A percentile compares a stretch with the other conserved stretches of the same genome.
Evolutionary conservation across 2,113 vertebrate genomes (phyloP).

Genomic region (Monopterus albus): DNA sequence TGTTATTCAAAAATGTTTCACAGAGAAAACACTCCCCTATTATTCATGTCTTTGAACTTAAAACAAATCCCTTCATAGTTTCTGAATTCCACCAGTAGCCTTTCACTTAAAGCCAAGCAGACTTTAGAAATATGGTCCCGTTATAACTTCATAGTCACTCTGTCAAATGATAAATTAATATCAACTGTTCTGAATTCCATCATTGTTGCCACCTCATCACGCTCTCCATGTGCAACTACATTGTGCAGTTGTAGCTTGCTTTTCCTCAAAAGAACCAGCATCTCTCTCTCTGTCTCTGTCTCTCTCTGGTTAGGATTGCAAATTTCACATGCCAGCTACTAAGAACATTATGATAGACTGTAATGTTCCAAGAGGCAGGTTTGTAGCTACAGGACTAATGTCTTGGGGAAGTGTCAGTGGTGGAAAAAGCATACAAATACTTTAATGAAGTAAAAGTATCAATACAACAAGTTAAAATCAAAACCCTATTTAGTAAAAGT

Average conservation of each 20-base stretch:
- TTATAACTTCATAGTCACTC: constrained; percentile 47
- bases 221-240: constrained; percentile 26
- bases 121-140: constrained; percentile 62
- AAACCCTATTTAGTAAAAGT: too few species aligned
- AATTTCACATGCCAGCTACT: too few species aligned
- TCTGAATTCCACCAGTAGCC: constrained; percentile 78
- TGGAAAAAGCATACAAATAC: neutral
- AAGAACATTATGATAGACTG: too few species aligned
- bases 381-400: too few species aligned
- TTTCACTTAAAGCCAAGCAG: constrained; percentile 66
- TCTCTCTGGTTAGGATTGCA: too few species aligned
- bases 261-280: constrained; percentile 22
- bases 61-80: constrained; percentile 74
- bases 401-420: neutral
- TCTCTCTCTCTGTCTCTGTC: too few species aligned
- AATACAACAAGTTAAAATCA: neutral
- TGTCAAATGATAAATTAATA: constrained; percentile 72
- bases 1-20: constrained; percentile 65
- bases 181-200: constrained; percentile 57
- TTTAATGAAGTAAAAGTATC: neutral
- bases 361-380: too few species aligned
- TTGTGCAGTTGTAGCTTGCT: constrained; percentile 9
- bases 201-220: constrained; percentile 37
- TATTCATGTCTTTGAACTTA: constrained; percentile 81
- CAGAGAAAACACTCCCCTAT: constrained; percentile 65